Evolutionary conservation across 2,113 vertebrate species (phyloP), one percentile per base, ranked within the genome.

Genomic region (Heloderma charlesbogerti): DNA sequence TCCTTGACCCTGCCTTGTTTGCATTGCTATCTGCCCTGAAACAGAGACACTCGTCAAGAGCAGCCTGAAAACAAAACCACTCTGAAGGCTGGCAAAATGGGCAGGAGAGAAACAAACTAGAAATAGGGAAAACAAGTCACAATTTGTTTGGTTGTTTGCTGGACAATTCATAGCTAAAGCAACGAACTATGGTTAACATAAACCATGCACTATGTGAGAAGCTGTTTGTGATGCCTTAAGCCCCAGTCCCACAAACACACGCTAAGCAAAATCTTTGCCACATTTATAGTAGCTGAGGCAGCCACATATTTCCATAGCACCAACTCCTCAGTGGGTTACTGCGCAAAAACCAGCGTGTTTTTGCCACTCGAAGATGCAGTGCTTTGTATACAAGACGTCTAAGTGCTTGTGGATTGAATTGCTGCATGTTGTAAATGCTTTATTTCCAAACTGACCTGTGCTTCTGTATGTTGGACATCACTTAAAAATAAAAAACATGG

Each of bases 401-500:
- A 92, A 92, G 91, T 91, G 54, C 75, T 95, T 91, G 54, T 51
- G 77, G 71, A 87, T 18, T 15, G 88, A 91, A 94, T 25, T 57
- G 37, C 88, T 94, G 90, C 89, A 88, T 1, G 51, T 34, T 93
- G 91, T 84, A 94, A 95, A 93, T 92, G 94, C 90, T 96, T 94
- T 86, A 57, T 93, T 96, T 94, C 95, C 88, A 95, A 96, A 95
- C 92, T 92, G 91, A 86, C 93, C 95, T 10, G 1, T 92, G 88
- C 92, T 96, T 92, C 94, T 84, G 77, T 86, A 92, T 91, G 16
- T 86, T 51, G 96, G 94, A 96, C 93, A 96, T 90, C 95, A 91
- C 95, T 97, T 95, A 94, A 95, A 86, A 90, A 95, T 93, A 95
- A 95, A 95, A 84, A 96, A 91, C 89, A 93, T 88, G 92, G 93